phyloP scores from a whole-genome alignment of 2,888 invertebrate species.

The Ptilodon capucinus region DNA sequence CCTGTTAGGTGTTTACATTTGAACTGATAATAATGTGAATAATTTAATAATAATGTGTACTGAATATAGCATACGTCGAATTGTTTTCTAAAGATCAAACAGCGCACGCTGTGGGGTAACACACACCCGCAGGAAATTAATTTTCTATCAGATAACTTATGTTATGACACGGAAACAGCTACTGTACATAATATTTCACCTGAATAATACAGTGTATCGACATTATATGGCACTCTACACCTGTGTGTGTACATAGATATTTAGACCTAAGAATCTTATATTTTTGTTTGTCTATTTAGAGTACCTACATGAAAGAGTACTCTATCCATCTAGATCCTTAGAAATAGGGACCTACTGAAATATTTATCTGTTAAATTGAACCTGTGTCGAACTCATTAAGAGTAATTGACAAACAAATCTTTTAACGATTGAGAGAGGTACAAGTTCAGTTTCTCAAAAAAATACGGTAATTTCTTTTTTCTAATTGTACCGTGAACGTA shows the following conservation, averaged over 20 bases:
- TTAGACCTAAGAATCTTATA: too few species aligned
- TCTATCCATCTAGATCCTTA: too few species aligned
- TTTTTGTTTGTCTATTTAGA: too few species aligned
- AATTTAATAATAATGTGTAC: not conserved
- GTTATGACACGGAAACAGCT: constrained; percentile 17
- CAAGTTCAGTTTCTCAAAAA: too few species aligned
- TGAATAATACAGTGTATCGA: constrained; percentile 24
- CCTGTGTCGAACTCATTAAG: not conserved
- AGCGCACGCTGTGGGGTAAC: constrained; percentile 8
- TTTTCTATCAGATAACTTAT: constrained; percentile 26
- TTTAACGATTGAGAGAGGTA: not conserved
- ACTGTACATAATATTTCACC: constrained; percentile 11
- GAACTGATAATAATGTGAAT: too few species aligned
- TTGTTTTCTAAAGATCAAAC: constrained; percentile 24
- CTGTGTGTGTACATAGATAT: too few species aligned
- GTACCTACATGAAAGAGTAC: too few species aligned
- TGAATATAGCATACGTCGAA: not conserved
- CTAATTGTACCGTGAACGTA: too few species aligned
- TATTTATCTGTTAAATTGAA: not conserved
- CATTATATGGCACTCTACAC: constrained; percentile 2
- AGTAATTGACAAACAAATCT: not conserved
- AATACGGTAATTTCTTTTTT: too few species aligned
- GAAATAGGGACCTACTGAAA: not conserved
- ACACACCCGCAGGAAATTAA: constrained; percentile 24
- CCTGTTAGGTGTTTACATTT: not conserved